These are phyloP conservation scores for Syngnathus floridae DNA, from an alignment of 2,113 vertebrate species.

Conservation along the genomic window DNA sequence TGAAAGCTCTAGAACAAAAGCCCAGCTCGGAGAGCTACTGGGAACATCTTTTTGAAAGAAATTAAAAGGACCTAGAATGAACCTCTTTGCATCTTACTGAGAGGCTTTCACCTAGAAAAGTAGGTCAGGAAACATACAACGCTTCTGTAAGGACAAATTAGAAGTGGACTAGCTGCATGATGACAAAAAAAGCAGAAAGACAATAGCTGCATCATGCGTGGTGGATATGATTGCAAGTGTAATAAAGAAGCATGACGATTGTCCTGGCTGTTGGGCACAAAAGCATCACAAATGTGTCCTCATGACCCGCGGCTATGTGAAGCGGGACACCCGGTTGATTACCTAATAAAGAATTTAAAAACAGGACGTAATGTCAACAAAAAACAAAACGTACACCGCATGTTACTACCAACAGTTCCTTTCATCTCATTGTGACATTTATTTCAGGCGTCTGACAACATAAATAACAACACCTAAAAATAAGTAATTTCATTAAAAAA, in stretches of 20 bases:
- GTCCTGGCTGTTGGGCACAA: neutral
- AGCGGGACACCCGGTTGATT: too few relatives aligned
- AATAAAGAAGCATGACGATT: neutral
- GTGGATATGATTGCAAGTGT: neutral
- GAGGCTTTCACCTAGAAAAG: slow-evolving; percentile 1
- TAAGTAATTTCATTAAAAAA: too few relatives aligned
- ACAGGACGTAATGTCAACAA: too few relatives aligned
- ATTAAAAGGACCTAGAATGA: slow-evolving; percentile 1
- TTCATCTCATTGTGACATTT: too few relatives aligned
- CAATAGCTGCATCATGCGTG: neutral
- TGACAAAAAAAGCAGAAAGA: neutral
- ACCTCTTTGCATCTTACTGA: neutral
- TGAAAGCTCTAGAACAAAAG: neutral
- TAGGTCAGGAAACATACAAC: slow-evolving; percentile 5
- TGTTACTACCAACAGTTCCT: too few relatives aligned
- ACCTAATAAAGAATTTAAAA: too few relatives aligned
- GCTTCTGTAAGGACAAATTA: neutral
- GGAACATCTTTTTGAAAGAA: neutral
- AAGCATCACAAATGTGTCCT: too few relatives aligned
- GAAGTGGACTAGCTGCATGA: neutral
- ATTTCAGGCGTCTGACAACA: too few relatives aligned
- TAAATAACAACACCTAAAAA: too few relatives aligned
- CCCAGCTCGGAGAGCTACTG: neutral
- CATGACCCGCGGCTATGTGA: too few relatives aligned
- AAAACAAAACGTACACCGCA: too few relatives aligned